Evolutionary conservation across 1,140 invertebrate species (phyloP).

Genomic region (Brachionus rotundiformis): DNA sequence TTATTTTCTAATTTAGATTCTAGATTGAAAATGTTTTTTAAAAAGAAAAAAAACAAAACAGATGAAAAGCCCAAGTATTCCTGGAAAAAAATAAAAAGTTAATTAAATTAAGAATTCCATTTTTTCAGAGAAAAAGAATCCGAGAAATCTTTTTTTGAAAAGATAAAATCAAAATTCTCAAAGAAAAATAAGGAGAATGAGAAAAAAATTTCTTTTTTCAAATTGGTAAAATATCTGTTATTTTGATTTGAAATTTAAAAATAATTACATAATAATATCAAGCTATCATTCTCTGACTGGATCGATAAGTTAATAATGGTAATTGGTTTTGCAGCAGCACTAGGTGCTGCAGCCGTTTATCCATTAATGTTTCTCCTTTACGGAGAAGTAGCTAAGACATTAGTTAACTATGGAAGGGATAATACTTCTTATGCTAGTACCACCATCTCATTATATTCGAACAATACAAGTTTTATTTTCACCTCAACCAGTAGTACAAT

Average conservation of each 20-base stretch:
- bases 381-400: slow-evolving; percentile 36
- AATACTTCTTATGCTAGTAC: neutral
- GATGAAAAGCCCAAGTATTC: neutral
- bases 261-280: neutral
- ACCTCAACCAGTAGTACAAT: neutral
- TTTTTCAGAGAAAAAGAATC: neutral
- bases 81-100: neutral
- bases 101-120: neutral
- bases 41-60: neutral
- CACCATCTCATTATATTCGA: neutral
- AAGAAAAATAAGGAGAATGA: slow-evolving; percentile 2
- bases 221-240: slow-evolving; percentile 1
- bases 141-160: neutral
- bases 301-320: slow-evolving; percentile 37
- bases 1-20: neutral
- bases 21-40: neutral
- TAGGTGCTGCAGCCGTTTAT: slow-evolving; percentile 24
- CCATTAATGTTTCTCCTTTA: slow-evolving; percentile 49
- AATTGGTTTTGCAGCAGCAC: neutral
- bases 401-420: slow-evolving; percentile 1
- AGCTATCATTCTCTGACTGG: slow-evolving; percentile 6
- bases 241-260: too few relatives aligned
- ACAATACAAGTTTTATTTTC: neutral
- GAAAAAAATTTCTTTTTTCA: slow-evolving; percentile 2
- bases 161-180: neutral